Evolutionary conservation across 2,113 vertebrate species (phyloP).

Genomic region (Anarhynchus alexandrinus): DNA sequence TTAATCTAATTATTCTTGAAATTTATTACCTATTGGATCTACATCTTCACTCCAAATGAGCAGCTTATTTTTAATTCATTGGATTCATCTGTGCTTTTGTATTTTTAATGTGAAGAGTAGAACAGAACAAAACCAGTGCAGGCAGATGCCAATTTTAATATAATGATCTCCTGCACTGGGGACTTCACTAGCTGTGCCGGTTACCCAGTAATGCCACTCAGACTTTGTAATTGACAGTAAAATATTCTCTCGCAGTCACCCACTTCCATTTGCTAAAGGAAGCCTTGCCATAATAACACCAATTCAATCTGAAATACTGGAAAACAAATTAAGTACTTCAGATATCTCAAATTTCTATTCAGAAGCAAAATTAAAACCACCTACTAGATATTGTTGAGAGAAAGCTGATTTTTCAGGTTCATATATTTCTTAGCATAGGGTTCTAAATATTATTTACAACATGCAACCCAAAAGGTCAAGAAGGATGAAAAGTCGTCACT

Average conservation of each 20-base stretch:
- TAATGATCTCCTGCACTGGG: not conserved
- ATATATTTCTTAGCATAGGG: not conserved
- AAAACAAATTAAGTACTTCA: not conserved
- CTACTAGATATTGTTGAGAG: not conserved
- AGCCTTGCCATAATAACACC: not conserved
- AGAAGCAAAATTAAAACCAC: not conserved
- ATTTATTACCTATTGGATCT: constrained; percentile 7
- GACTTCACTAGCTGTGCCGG: constrained; percentile 1
- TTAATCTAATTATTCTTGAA: constrained; percentile 2
- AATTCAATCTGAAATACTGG: not conserved
- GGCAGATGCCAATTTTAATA: constrained; percentile 32
- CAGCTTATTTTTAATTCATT: constrained; percentile 60
- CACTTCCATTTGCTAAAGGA: not conserved
- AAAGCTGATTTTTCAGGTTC: not conserved
- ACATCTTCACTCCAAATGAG: constrained; percentile 9
- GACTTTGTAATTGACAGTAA: constrained; percentile 25
- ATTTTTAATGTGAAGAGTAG: constrained; percentile 55
- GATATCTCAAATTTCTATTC: not conserved
- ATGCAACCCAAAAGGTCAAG: not conserved
- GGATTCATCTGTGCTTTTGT: constrained; percentile 51
- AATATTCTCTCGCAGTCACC: not conserved
- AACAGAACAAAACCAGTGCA: not conserved
- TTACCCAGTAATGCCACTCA: not conserved
- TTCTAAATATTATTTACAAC: not conserved
- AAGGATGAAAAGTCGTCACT: not conserved